phyloP scores from a whole-genome alignment of 2,888 invertebrate genomes.

The Cheilosia vulpina region DNA sequence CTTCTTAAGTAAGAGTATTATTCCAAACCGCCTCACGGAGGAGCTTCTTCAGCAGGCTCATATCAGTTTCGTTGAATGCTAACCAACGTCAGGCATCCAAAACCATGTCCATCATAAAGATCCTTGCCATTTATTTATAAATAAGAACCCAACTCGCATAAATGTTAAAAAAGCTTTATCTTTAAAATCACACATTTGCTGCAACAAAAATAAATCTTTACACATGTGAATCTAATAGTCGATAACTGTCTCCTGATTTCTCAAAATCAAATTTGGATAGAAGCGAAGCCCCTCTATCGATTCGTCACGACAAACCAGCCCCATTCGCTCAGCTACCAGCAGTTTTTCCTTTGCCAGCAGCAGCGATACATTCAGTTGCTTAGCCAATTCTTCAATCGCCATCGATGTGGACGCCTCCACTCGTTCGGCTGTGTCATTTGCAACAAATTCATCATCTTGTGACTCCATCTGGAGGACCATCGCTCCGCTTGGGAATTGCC shows the following conservation, averaged over 20 bases:
- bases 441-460: slow-evolving; percentile 89
- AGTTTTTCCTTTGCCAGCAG: slow-evolving; percentile 95
- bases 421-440: slow-evolving; percentile 87
- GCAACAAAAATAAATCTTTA: slow-evolving; percentile 33
- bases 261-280: slow-evolving; percentile 94
- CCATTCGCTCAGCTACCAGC: slow-evolving; percentile 92
- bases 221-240: slow-evolving; percentile 44
- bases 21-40: no score
- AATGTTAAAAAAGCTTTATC: slow-evolving; percentile 26
- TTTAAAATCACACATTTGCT: slow-evolving; percentile 38
- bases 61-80: no score
- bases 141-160: neutral
- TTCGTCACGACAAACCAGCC: slow-evolving; percentile 96
- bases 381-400: slow-evolving; percentile 94
- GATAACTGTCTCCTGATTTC: slow-evolving; percentile 48
- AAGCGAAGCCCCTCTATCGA: slow-evolving; percentile 97
- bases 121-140: neutral
- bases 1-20: no score
- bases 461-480: slow-evolving; percentile 94
- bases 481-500: slow-evolving; percentile 97
- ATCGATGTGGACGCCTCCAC: slow-evolving; percentile 88
- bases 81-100: no score
- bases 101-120: no score
- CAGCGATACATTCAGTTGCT: slow-evolving; percentile 92
- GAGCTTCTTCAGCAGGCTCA: no score